These are phyloP conservation scores for Rattus rattus DNA, from an alignment of 2,113 vertebrate genomes.

Conservation along the genomic window DNA sequence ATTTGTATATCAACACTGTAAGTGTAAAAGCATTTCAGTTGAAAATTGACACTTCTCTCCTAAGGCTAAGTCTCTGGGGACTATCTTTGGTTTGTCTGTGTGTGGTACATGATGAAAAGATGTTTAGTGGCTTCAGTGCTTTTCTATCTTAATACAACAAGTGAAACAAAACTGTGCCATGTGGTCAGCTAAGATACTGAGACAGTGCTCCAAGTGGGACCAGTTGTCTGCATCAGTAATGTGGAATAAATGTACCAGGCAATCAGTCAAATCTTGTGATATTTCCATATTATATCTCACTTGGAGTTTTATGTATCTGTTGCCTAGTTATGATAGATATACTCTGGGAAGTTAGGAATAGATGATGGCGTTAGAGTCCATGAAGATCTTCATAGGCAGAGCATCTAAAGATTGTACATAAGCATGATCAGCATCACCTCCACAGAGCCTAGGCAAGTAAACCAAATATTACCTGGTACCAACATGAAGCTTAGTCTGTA, in stretches of 20 bases:
- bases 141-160: background rate
- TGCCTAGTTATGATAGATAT: background rate
- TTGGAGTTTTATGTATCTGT: background rate
- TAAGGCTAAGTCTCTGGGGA: background rate
- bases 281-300: background rate
- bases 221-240: no score
- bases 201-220: background rate
- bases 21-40: constrained; percentile 38
- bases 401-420: background rate
- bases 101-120: background rate
- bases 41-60: background rate
- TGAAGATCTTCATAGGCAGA: background rate
- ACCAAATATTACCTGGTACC: background rate
- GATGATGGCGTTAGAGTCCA: background rate
- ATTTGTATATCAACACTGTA: background rate
- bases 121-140: background rate
- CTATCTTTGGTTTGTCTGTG: background rate
- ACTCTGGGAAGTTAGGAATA: background rate
- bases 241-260: background rate
- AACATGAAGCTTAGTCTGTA: fast-evolving
- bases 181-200: background rate
- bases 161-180: background rate
- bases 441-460: background rate
- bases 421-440: background rate
- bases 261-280: background rate